Conservation (phyloP, 2,888 invertebrate species). For the Meandrusa payeni region DNA sequence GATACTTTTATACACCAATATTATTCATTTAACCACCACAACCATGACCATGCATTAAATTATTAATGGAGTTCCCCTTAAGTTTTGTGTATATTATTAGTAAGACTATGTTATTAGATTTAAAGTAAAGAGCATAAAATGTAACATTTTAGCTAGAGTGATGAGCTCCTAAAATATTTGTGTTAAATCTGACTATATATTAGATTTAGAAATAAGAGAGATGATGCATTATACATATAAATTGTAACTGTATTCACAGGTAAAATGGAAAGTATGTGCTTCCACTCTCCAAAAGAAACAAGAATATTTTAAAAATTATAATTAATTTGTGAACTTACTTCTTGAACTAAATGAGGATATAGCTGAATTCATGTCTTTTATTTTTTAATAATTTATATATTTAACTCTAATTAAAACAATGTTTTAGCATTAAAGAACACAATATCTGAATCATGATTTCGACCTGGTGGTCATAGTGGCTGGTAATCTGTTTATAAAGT, state of each 20-base stretch:
- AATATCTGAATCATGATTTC: too few species aligned
- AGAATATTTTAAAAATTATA: constrained; percentile 7
- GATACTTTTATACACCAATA: constrained; percentile 24
- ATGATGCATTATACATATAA: constrained; percentile 2
- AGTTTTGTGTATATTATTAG: constrained; percentile 12
- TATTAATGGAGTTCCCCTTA: constrained; percentile 14
- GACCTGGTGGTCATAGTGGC: too few species aligned
- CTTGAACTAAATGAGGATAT: constrained; percentile 16
- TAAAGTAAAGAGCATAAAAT: constrained; percentile 17
- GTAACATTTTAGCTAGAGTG: constrained; percentile 16
- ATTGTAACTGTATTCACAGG: constrained; percentile 13
- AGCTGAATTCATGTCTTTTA: constrained; percentile 10
- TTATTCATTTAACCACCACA: constrained; percentile 12
- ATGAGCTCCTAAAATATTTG: constrained; percentile 15
- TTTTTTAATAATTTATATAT: too few species aligned
- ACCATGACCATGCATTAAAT: constrained; percentile 13
- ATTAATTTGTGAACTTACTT: constrained; percentile 16
- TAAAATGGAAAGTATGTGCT: background rate
- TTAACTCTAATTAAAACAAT: too few species aligned
- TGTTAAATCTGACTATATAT: constrained; percentile 14
- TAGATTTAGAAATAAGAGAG: constrained; percentile 6
- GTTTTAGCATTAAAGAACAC: too few species aligned
- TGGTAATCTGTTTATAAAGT: too few species aligned
- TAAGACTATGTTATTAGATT: constrained; percentile 11
- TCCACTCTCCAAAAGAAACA: constrained; percentile 4